These are phyloP conservation scores for Petrocephalus microphthalmus DNA, from an alignment of 2,113 vertebrate genomes.

Conservation along the genomic window DNA sequence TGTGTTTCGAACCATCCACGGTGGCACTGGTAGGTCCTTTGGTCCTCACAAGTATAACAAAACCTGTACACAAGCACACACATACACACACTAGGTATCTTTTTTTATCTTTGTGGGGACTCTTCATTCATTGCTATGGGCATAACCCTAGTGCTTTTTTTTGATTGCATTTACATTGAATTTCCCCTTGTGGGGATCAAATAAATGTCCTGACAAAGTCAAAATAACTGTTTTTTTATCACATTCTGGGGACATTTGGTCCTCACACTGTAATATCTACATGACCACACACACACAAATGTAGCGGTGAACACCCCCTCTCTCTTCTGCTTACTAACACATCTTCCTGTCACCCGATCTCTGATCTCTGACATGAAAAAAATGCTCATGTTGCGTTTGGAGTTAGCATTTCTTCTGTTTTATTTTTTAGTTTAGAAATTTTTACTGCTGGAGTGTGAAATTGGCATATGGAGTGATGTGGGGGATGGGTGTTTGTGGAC, in stretches of 20 bases:
- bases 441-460: neutral
- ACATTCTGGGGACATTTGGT: too few species aligned
- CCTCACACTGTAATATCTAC: neutral
- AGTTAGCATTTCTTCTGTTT: neutral
- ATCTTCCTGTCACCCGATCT: constrained; percentile 14
- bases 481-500: neutral
- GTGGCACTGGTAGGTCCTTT: too few species aligned
- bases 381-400: neutral
- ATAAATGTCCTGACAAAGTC: too few species aligned
- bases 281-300: neutral
- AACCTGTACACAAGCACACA: neutral
- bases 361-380: neutral
- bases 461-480: neutral
- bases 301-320: neutral
- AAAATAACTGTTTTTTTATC: too few species aligned
- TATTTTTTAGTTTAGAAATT: neutral
- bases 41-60: too few species aligned
- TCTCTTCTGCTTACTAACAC: constrained; percentile 20
- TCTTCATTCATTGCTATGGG: neutral
- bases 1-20: neutral
- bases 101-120: neutral
- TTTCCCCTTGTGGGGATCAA: neutral
- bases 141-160: neutral
- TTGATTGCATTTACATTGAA: neutral
- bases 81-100: neutral